These are phyloP conservation scores for Ochlodes sylvanus DNA, from an alignment of 2,888 invertebrate genomes.

Conservation along the genomic window DNA sequence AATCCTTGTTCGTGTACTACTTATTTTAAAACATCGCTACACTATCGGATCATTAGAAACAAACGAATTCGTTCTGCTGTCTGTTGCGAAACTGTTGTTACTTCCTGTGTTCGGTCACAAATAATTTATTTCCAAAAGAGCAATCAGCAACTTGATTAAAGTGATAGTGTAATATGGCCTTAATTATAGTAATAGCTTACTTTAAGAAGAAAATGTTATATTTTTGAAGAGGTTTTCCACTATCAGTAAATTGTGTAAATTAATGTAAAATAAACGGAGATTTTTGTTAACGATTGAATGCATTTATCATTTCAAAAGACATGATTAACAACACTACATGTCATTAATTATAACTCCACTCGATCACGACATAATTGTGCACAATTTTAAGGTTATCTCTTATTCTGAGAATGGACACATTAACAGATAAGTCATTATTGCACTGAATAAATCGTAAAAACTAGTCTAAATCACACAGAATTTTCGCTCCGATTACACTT, in stretches of 20 bases:
- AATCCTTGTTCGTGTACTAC: conserved; percentile 57
- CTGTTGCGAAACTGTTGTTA: neutral
- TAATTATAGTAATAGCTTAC: conserved; percentile 58
- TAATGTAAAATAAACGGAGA: conserved; percentile 84
- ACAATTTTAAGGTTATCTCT: no score
- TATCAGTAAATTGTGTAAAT: conserved; percentile 80
- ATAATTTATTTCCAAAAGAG: conserved; percentile 37
- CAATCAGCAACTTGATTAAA: conserved; percentile 23
- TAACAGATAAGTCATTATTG: neutral
- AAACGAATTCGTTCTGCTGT: conserved; percentile 14
- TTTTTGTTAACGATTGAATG: conserved; percentile 72
- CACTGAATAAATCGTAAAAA: neutral
- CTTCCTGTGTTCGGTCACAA: conserved; percentile 32
- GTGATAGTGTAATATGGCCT: conserved; percentile 38
- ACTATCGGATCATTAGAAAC: conserved; percentile 40
- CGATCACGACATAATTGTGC: no score
- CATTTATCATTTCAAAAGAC: conserved; percentile 21
- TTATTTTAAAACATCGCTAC: conserved; percentile 38
- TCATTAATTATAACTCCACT: no score
- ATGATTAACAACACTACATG: neutral
- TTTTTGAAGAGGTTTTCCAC: conserved; percentile 72
- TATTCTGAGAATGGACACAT: no score
- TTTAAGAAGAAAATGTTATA: conserved; percentile 73
- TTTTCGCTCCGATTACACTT: conserved; percentile 6
- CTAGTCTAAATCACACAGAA: conserved; percentile 4